phyloP scores from a whole-genome alignment of 1,140 invertebrate species.

The Leptinotarsa defecta region DNA sequence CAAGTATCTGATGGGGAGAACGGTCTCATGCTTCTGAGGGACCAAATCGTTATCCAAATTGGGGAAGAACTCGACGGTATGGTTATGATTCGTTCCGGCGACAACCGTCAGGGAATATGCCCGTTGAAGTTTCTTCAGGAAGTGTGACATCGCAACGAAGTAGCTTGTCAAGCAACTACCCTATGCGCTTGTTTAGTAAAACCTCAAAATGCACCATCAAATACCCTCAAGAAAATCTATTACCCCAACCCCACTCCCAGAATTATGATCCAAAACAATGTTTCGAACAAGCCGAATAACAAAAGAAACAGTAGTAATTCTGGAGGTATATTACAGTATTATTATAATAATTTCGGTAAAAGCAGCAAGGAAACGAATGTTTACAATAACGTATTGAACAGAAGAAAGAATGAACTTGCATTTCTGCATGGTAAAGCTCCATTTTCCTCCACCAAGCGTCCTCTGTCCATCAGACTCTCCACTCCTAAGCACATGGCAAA shows the following conservation, averaged over 20 bases:
- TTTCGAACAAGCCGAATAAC: constrained; percentile 40
- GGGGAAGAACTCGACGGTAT: constrained; percentile 90
- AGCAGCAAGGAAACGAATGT: constrained; percentile 50
- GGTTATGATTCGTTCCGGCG: constrained; percentile 88
- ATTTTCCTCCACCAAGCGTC: constrained; percentile 61
- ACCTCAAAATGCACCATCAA: constrained; percentile 40
- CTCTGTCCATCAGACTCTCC: constrained; percentile 55
- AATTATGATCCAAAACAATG: constrained; percentile 51
- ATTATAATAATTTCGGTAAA: constrained; percentile 59
- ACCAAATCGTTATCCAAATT: constrained; percentile 81
- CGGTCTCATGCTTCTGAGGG: constrained; percentile 65
- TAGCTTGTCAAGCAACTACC: constrained; percentile 50
- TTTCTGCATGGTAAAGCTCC: constrained; percentile 56
- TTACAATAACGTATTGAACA: constrained; percentile 49
- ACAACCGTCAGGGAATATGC: constrained; percentile 83
- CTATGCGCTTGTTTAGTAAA: constrained; percentile 51
- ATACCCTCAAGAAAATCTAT: constrained; percentile 50
- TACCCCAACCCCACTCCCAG: constrained; percentile 57
- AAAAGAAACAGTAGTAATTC: constrained; percentile 41
- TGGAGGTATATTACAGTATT: constrained; percentile 47
- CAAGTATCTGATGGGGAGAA: constrained; percentile 69
- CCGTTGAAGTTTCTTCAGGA: constrained; percentile 81
- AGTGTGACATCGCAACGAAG: constrained; percentile 54
- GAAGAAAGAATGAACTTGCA: constrained; percentile 56
- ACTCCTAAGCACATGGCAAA: constrained; percentile 51